phyloP scores from a whole-genome alignment of 2,113 vertebrate species.

The Lagopus leucura region DNA sequence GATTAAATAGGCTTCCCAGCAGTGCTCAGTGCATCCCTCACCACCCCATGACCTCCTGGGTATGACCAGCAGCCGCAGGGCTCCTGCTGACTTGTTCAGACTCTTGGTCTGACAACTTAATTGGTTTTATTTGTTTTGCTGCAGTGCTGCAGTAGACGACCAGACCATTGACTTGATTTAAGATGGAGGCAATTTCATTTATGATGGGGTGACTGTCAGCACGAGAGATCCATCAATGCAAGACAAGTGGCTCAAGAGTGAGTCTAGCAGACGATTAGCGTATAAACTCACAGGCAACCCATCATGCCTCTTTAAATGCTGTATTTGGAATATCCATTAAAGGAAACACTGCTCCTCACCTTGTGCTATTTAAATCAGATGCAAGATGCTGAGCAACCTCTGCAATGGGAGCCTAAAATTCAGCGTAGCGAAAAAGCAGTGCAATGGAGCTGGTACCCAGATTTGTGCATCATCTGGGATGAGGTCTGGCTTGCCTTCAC shows the following conservation, averaged over 20 bases:
- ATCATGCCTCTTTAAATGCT: background rate
- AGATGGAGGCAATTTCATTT: background rate
- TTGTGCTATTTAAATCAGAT: background rate
- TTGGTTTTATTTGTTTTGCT: background rate
- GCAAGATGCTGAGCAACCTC: background rate
- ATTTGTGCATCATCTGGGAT: background rate
- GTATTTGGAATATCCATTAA: background rate
- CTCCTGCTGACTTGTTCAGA: too few species aligned
- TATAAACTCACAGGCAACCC: background rate
- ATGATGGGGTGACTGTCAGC: background rate
- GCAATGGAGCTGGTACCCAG: background rate
- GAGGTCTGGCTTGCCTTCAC: background rate
- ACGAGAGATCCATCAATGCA: background rate
- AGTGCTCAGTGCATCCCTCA: rapidly evolving
- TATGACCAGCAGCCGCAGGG: rapidly evolving
- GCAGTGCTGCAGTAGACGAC: background rate
- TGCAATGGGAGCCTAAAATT: background rate
- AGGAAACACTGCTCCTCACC: background rate
- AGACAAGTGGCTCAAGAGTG: background rate
- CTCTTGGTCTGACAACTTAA: rapidly evolving
- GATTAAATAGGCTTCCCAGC: background rate
- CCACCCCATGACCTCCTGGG: background rate
- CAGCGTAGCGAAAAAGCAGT: background rate
- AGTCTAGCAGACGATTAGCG: background rate
- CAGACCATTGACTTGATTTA: background rate